Base-by-base conservation (phyloP, 2,113 vertebrate species). In the Cardinalis cardinalis region DNA sequence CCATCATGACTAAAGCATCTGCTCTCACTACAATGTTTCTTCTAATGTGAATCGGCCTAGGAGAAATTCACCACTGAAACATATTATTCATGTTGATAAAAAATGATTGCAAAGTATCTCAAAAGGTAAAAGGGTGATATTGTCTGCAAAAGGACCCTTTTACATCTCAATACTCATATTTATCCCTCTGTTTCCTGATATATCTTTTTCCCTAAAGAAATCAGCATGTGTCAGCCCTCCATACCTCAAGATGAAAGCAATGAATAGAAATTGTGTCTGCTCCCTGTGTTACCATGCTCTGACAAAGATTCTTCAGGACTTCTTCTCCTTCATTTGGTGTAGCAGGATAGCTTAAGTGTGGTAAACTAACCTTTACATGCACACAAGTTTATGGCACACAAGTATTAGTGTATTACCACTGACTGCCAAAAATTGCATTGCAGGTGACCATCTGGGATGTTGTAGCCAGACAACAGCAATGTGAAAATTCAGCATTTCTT, bases 1-100 rank as follows among this genome's bases (percentile, higher is more conserved):
- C 65, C 64, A 68, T 77, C 84, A n/a, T 10, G 49, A 94, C 84
- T 49, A 74, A 36, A 88, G 84, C 94, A 95, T 91, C 84, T 96
- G 94, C 26, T 94, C 31, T 79, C 69, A 38, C 36, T 51, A 75
- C 46, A 90, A 38, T 68, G 20, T 65, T 95, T 74, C 80, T 75
- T 75, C 66, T 25, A 72, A 87, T 23, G 21, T 72, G 70, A 93
- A 75, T 61, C 75, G 49, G 38, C 20, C 34, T 69, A 72, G 44
- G 63, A 94, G 55, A 95, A 92, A 95, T 84, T 84, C 46, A 89
- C 77, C 55, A 56, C 51, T 56, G 28, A 31, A 53, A 41, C 72
- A 60, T 26, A 89, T 68, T 86, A 93, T 77, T 86, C 31, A 75
- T 72, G 36, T 9, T 53, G 63, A 90, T 68, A 66, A 59, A 86